Conservation (phyloP, 2,113 vertebrate species). For the Platysternon megacephalum region DNA sequence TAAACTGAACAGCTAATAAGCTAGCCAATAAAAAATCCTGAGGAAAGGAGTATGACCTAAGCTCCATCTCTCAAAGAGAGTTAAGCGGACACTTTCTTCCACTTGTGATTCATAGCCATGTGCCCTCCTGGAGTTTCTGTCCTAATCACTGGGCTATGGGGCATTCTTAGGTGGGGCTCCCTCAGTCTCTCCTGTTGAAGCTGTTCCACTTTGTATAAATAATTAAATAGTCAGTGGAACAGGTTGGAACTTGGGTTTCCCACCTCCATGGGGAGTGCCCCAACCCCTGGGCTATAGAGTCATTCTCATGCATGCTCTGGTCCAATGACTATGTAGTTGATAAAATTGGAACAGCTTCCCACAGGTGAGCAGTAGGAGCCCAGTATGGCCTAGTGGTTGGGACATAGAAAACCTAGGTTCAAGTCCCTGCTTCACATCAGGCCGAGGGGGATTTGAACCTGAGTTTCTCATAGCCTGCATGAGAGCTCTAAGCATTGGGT, state of each 20-base stretch:
- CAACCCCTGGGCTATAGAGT: neutral
- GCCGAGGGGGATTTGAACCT: neutral
- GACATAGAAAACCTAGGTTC: neutral
- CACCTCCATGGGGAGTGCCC: neutral
- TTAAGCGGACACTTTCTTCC: neutral
- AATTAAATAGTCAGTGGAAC: neutral
- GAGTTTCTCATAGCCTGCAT: neutral
- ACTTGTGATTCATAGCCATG: neutral
- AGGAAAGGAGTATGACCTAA: neutral
- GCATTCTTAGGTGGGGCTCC: neutral
- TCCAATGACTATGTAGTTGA: neutral
- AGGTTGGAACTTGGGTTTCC: neutral
- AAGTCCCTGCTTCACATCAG: neutral
- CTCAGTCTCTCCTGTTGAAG: neutral
- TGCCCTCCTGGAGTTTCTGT: neutral
- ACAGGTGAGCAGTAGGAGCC: neutral
- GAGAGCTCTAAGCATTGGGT: neutral
- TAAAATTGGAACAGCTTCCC: neutral
- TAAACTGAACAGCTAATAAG: neutral
- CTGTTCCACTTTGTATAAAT: neutral
- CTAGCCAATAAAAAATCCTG: neutral
- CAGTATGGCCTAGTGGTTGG: neutral
- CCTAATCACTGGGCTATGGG: neutral
- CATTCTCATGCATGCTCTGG: neutral
- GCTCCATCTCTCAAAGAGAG: neutral